Base-by-base conservation (phyloP, 2,888 invertebrate genomes). In the Halictus quadricinctus region DNA sequence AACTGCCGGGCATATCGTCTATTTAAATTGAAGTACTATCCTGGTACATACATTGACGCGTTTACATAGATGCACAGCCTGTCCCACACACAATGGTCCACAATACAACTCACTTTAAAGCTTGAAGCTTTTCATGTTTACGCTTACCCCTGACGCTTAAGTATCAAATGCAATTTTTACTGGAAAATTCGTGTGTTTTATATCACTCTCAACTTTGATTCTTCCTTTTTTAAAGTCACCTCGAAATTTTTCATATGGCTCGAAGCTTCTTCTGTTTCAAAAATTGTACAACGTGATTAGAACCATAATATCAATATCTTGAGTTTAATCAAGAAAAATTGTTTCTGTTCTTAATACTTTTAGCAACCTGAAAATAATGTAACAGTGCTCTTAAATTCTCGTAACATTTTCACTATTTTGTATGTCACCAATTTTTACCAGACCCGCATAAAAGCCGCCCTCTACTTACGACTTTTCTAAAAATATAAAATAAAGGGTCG, bases 1-100 rank as follows among this genome's bases (percentile, higher is more conserved):
- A 25, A 29, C 64, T 25, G 12, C 48, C 64, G 80, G 25, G 69
- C 69, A 70, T 77, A 83, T 89, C 76, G 64, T 84, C 64, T 48
- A 18, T 41, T 66, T 21, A 64, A 64, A 64, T 64, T 64, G 64
- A 64, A 64, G 29, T 29, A 29, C 29, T 15, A 58, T 21, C 58
- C 58, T 1, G 58, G 12, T n/a, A 58, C 12, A 58, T 58, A 58
- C 58, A n/a, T n/a, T 12, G 58, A 58, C n/a, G n/a, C n/a, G n/a
- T n/a, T 58, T 58, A 58, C n/a, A 58, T 12, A n/a, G n/a, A 58
- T 5, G n/a, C 25, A n/a, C 58, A 58, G n/a, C n/a, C n/a, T 58
- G n/a, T 25, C 12, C 12, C 58, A 58, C 58, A 12, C 10, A 58
- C 25, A 58, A n/a, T n/a, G 12, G 12, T n/a, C n/a, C n/a, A 12